Percentiles rank a stretch among this genome's conserved stretches.
phyloP scores from a whole-genome alignment of 64 coral and sea anemone genomes.

The Porites lutea region DNA sequence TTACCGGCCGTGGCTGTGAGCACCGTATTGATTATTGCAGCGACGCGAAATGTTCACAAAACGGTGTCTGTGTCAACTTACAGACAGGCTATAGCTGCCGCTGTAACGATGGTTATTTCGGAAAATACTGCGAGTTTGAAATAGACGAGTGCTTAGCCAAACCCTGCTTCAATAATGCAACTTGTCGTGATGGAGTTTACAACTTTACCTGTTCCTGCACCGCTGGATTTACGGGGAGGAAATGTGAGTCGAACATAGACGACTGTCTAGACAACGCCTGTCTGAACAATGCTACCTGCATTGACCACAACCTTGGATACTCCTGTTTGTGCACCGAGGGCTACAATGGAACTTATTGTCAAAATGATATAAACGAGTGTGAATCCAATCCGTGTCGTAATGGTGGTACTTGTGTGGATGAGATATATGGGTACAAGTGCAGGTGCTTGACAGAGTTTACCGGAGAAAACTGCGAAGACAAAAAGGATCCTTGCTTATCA shows the following conservation, averaged over 20 bases:
- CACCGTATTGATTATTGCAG: slow-evolving; percentile 23
- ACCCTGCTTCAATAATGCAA: slow-evolving; percentile 25
- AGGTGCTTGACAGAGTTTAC: neutral
- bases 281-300: slow-evolving; percentile 31
- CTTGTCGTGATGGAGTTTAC: slow-evolving; percentile 28
- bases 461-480: slow-evolving; percentile 40
- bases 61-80: slow-evolving; percentile 32
- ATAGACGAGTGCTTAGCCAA: slow-evolving; percentile 18
- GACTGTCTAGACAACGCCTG: slow-evolving; percentile 35
- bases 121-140: slow-evolving; percentile 36
- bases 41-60: slow-evolving; percentile 7
- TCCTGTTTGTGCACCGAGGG: slow-evolving; percentile 23
- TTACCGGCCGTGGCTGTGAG: slow-evolving; percentile 33
- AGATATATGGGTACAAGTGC: slow-evolving; percentile 41
- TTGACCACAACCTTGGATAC: slow-evolving; percentile 12
- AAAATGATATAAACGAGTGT: slow-evolving; percentile 56
- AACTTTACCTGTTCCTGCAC: slow-evolving; percentile 23
- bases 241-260: slow-evolving; percentile 49
- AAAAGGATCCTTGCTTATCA: neutral
- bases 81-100: slow-evolving; percentile 5
- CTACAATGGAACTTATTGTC: slow-evolving; percentile 47
- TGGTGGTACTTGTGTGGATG: slow-evolving; percentile 35
- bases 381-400: slow-evolving; percentile 20
- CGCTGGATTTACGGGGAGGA: slow-evolving; percentile 18
- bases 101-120: slow-evolving; percentile 27